phyloP scores from a whole-genome alignment of 2,797 vertebrate genomes.

The Pangasius macronema region DNA sequence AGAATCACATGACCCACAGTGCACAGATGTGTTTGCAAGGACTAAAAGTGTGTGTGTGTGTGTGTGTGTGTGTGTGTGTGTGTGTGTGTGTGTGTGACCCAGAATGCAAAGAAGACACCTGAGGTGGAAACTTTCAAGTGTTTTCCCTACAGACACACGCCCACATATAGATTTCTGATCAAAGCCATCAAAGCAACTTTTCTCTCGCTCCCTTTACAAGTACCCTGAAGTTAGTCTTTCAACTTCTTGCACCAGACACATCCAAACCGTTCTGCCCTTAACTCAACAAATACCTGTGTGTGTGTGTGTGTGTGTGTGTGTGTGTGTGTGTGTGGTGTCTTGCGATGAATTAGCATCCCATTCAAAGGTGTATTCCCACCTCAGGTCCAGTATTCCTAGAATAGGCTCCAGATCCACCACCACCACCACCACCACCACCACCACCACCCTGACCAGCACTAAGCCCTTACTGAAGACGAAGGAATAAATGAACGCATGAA shows the following conservation, averaged over 20 bases:
- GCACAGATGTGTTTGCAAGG: slow-evolving; percentile 16
- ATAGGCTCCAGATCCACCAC: not conserved
- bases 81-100: not conserved
- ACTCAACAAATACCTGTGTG: not conserved
- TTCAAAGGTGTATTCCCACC: not conserved
- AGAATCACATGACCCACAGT: not conserved
- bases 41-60: not conserved
- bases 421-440: no score
- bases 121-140: not conserved
- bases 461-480: not conserved
- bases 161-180: slow-evolving; percentile 1
- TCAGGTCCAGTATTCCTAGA: not conserved
- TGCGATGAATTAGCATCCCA: not conserved
- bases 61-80: not conserved
- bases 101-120: not conserved
- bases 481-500: not conserved
- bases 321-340: not conserved
- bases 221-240: slow-evolving; percentile 21
- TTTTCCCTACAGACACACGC: not conserved
- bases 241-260: not conserved
- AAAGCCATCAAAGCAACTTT: slow-evolving; percentile 13
- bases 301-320: not conserved
- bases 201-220: not conserved
- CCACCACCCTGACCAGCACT: not conserved
- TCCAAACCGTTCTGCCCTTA: not conserved